These are phyloP conservation scores for Xanthia icteritia DNA, from an alignment of 2,888 invertebrate genomes.

Conservation along the genomic window DNA sequence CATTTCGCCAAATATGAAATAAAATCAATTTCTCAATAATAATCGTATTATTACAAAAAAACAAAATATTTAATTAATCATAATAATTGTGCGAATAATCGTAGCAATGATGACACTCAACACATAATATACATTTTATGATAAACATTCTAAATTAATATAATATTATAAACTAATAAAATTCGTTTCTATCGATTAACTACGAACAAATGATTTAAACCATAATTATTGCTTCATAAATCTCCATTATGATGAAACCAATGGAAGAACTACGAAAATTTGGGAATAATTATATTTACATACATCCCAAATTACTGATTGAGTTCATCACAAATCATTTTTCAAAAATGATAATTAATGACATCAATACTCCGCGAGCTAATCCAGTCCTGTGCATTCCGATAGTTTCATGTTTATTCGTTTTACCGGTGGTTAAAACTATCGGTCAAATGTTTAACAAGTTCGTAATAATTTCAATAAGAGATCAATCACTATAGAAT, in stretches of 20 bases:
- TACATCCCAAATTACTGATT: constrained; percentile 34
- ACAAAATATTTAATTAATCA: constrained; percentile 64
- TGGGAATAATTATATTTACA: constrained; percentile 66
- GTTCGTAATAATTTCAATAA: neutral
- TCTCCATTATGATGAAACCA: constrained; percentile 72
- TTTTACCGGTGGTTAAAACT: too few species aligned
- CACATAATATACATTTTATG: constrained; percentile 73
- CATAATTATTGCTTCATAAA: constrained; percentile 84
- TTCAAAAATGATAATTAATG: neutral
- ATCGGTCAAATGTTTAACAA: neutral
- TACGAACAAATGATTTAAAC: constrained; percentile 77
- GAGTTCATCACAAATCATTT: constrained; percentile 28
- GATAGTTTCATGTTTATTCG: neutral
- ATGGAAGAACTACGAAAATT: constrained; percentile 79
- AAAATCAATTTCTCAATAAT: constrained; percentile 57
- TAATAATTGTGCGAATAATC: constrained; percentile 80
- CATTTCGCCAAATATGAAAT: constrained; percentile 23
- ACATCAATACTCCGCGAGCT: neutral
- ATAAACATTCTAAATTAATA: constrained; percentile 67
- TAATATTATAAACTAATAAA: constrained; percentile 76
- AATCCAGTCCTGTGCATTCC: neutral
- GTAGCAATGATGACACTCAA: constrained; percentile 72
- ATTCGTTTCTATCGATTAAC: constrained; percentile 74
- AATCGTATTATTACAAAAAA: constrained; percentile 60
- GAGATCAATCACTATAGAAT: constrained; percentile 8